Evolutionary conservation across 2,888 invertebrate genomes (phyloP).

Genomic region (Drosophila crucigera): DNA sequence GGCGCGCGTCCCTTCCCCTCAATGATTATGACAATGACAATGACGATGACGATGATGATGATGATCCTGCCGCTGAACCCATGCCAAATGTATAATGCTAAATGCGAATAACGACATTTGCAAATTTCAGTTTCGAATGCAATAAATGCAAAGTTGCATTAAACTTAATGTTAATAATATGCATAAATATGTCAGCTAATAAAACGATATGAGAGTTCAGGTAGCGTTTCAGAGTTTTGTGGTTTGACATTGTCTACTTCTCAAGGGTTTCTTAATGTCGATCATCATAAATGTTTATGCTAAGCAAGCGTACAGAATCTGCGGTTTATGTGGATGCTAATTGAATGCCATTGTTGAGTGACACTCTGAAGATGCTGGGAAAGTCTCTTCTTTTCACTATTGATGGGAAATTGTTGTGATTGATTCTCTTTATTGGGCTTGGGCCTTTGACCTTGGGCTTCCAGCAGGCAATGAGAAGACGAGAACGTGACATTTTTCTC

Average conservation of each 20-base stretch:
- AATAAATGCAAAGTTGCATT: conserved; percentile 48
- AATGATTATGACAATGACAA: conserved; percentile 18
- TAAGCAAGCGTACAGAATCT: conserved; percentile 41
- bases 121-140: conserved; percentile 41
- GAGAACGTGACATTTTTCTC: background rate
- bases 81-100: conserved; percentile 25
- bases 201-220: conserved; percentile 44
- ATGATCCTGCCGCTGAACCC: conserved; percentile 32
- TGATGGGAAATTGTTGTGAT: background rate
- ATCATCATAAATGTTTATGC: conserved; percentile 17
- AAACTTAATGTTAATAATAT: conserved; percentile 76
- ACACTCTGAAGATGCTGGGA: conserved; percentile 7
- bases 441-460: background rate
- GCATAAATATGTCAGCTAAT: conserved; percentile 80
- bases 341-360: conserved; percentile 66
- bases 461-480: background rate
- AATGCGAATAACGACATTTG: conserved; percentile 37
- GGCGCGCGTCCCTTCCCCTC: conserved; percentile 64
- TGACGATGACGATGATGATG: conserved; percentile 15
- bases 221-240: conserved; percentile 31
- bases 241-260: conserved; percentile 27
- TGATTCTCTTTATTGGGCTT: background rate
- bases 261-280: conserved; percentile 16
- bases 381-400: background rate
- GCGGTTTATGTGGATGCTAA: conserved; percentile 74